Conservation (phyloP, 2,888 invertebrate species). For the Corbicula japonica region DNA sequence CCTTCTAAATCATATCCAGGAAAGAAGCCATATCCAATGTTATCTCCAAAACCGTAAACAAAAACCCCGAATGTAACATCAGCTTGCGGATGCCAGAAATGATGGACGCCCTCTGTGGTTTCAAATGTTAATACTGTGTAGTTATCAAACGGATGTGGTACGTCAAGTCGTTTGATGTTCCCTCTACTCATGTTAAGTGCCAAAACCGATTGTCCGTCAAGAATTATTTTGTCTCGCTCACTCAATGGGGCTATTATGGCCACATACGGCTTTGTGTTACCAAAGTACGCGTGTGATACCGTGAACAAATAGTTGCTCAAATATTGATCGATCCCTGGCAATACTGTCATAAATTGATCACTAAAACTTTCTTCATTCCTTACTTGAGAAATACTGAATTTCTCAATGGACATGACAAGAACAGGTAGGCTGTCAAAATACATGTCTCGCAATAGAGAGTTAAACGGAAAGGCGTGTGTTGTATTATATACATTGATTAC, state of each 20-base stretch:
- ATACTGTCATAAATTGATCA: slow-evolving; percentile 17
- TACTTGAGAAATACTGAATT: slow-evolving; percentile 6
- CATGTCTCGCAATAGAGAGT: too few relatives aligned
- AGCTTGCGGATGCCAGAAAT: neutral
- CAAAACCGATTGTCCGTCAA: neutral
- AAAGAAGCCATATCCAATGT: slow-evolving; percentile 9
- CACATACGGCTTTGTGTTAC: slow-evolving; percentile 8
- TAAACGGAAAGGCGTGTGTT: too few relatives aligned
- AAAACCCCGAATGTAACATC: slow-evolving; percentile 12
- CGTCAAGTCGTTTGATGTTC: neutral
- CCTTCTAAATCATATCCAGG: slow-evolving; percentile 16
- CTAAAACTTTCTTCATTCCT: neutral
- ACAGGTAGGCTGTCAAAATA: slow-evolving; percentile 5
- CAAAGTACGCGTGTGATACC: slow-evolving; percentile 5
- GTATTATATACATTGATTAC: too few relatives aligned
- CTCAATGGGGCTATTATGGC: neutral
- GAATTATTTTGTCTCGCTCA: neutral
- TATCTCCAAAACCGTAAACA: neutral
- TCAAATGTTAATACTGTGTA: slow-evolving; percentile 2
- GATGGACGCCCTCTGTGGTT: neutral
- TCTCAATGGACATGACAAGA: neutral
- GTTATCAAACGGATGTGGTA: slow-evolving; percentile 6
- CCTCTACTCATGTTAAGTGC: neutral
- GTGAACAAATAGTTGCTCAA: slow-evolving; percentile 4
- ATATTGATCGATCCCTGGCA: slow-evolving; percentile 19